Percentiles rank a stretch among this genome's conserved stretches.
phyloP scores from a whole-genome alignment of 37 sponge, comb jelly and placozoan genomes.

The Beroe forskalii region DNA sequence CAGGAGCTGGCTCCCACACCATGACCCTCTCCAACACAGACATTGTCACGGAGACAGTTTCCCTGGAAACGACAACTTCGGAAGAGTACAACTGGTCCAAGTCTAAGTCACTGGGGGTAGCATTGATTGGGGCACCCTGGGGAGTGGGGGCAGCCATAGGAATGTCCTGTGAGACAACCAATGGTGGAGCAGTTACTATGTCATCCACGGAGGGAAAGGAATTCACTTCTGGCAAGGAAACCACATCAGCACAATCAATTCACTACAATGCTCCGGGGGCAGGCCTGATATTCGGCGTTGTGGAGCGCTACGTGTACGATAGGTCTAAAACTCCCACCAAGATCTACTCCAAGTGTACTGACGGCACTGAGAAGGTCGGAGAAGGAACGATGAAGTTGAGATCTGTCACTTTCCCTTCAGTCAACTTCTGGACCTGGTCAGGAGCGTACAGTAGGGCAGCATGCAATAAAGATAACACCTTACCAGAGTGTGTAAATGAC shows the following conservation, averaged over 20 bases:
- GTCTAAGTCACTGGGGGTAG: background rate
- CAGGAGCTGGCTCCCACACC: background rate
- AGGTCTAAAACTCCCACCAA: background rate
- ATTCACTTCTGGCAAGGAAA: background rate
- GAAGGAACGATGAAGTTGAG: background rate
- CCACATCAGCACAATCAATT: background rate
- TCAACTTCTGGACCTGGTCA: background rate
- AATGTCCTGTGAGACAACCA: background rate
- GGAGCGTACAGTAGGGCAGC: background rate
- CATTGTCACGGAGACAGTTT: background rate
- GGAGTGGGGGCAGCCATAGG: background rate
- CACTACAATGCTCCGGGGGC: background rate
- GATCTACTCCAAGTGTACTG: background rate
- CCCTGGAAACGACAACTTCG: background rate
- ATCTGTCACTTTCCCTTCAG: background rate
- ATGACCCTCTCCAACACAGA: constrained; percentile 4
- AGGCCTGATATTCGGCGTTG: background rate
- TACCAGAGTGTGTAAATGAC: background rate
- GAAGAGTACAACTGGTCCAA: background rate
- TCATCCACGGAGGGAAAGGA: background rate
- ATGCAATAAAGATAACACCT: background rate
- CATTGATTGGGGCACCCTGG: background rate
- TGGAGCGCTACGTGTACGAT: background rate
- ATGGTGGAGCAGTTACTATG: background rate
- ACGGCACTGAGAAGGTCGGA: background rate